Conservation (phyloP, 2,797 vertebrate genomes). For the Xyrichtys novacula region DNA sequence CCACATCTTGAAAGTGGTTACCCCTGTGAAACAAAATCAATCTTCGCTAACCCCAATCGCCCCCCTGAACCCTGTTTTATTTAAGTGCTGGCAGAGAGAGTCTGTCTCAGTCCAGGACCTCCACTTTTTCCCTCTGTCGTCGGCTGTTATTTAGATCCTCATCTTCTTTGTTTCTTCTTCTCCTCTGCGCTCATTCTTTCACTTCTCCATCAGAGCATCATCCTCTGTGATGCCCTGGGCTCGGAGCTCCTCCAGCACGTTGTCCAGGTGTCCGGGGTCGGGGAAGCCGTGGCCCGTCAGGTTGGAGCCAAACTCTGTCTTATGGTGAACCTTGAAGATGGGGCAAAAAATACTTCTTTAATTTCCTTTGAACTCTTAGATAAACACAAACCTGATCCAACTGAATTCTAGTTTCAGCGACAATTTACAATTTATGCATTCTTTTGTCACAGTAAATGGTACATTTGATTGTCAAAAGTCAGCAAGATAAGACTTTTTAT, state of each 20-base stretch:
- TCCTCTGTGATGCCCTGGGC: slow-evolving; percentile 94
- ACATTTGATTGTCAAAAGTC: too few relatives aligned
- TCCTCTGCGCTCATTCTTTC: slow-evolving; percentile 30
- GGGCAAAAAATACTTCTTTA: too few relatives aligned
- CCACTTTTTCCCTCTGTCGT: slow-evolving; percentile 9
- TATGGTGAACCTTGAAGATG: slow-evolving; percentile 85
- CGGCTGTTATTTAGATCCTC: background rate
- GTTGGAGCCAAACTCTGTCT: slow-evolving; percentile 96
- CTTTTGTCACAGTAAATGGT: too few relatives aligned
- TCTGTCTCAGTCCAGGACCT: slow-evolving; percentile 28
- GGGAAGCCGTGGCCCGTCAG: slow-evolving; percentile 95
- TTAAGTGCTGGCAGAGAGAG: slow-evolving; percentile 61
- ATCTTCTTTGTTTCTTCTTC: slow-evolving; percentile 4
- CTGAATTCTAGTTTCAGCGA: too few relatives aligned
- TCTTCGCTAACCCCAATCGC: slow-evolving; percentile 8
- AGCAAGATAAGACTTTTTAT: too few relatives aligned
- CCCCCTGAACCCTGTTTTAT: background rate
- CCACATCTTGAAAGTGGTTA: slow-evolving; percentile 32
- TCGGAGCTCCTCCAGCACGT: slow-evolving; percentile 91
- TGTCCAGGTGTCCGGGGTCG: slow-evolving; percentile 92
- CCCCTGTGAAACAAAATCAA: slow-evolving; percentile 32
- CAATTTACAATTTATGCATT: too few relatives aligned
- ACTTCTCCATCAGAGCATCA: slow-evolving; percentile 73
- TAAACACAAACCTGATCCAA: too few relatives aligned
- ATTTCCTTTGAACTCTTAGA: too few relatives aligned